Base-by-base conservation (phyloP, 2,797 vertebrate genomes). In the Notolabrus celidotus region DNA sequence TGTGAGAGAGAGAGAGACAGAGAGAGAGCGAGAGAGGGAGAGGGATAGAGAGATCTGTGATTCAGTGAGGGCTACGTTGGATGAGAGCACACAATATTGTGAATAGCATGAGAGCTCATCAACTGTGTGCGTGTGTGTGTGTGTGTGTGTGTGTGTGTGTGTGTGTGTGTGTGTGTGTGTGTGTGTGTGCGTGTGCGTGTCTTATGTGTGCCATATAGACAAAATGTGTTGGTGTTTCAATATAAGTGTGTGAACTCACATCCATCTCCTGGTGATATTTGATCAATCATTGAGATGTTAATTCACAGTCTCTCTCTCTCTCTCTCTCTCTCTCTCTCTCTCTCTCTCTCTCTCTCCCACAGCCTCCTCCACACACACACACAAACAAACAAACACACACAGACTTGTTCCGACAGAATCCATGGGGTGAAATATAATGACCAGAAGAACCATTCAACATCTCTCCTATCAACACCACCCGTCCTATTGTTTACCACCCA, bases 341-440 rank as follows among this genome's bases (percentile, higher is more conserved):
- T 9, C 41, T 3, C 2, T 3, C 41, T 3, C 16, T 10, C 41
- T 22, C 33, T 19, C 36, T 22, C 29, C 25, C 23, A 3, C 41
- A 29, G 67, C n/a, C n/a, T n/a, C n/a, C n/a, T n/a, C 43, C 53
- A 56, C 43, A 38, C 60, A 29, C 19, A 38, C 34, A 8, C 17
- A 5, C 41, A 22, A 38, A 25, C 38, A 23, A 38, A 34, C 25
- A 4, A 42, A 38, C 67, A 45, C 54, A 51, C 45, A 46, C 55
- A n/a, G 12, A 45, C 80, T 41, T 52, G 63, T 55, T 49, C 76
- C 29, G 57, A 67, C 83, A 79, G 45, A 70, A 69, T 65, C 70
- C 68, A 71, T 51, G 31, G 31, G 64, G 68, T 86, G 78, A 87
- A 39, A 82, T 67, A 83, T 79, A 80, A 80, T 36, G 62, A 77